Evolutionary conservation across 2,797 vertebrate species (phyloP).

Genomic region (Chromis chromis): DNA sequence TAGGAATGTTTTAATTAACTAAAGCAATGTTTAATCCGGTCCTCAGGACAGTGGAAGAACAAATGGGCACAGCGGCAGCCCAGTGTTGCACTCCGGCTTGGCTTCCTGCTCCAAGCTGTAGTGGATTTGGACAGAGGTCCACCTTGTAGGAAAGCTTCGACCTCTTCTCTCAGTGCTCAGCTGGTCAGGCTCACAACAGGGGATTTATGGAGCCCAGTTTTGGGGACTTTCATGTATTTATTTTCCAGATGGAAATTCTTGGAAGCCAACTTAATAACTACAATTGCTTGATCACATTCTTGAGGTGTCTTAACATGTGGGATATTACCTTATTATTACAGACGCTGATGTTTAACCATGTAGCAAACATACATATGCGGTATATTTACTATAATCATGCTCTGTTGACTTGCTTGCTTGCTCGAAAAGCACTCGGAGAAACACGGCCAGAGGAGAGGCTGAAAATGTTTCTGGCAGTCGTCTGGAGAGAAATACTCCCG

Average conservation of each 20-base stretch:
- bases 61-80: slow-evolving; percentile 46
- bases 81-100: slow-evolving; percentile 32
- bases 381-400: slow-evolving; percentile 26
- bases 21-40: slow-evolving; percentile 67
- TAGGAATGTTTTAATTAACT: slow-evolving; percentile 76
- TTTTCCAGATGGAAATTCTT: slow-evolving; percentile 27
- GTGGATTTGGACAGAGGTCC: slow-evolving; percentile 47
- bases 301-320: background rate
- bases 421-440: slow-evolving; percentile 37
- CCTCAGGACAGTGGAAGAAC: slow-evolving; percentile 55
- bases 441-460: slow-evolving; percentile 37
- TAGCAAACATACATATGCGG: slow-evolving; percentile 11
- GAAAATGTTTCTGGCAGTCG: slow-evolving; percentile 48
- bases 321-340: slow-evolving; percentile 1
- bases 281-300: slow-evolving; percentile 2
- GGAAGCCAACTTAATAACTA: background rate
- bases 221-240: slow-evolving; percentile 3
- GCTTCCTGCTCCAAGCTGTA: slow-evolving; percentile 19
- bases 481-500: slow-evolving; percentile 61
- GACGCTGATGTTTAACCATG: background rate
- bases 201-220: slow-evolving; percentile 35
- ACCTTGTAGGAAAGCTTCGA: slow-evolving; percentile 29
- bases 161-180: slow-evolving; percentile 33
- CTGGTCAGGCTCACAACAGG: slow-evolving; percentile 33
- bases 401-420: slow-evolving; percentile 25